A percentile compares a stretch with the other conserved stretches of the same genome.
Evolutionary conservation across 2,888 invertebrate species (phyloP).

Genomic region (Dysmachus trigonus): DNA sequence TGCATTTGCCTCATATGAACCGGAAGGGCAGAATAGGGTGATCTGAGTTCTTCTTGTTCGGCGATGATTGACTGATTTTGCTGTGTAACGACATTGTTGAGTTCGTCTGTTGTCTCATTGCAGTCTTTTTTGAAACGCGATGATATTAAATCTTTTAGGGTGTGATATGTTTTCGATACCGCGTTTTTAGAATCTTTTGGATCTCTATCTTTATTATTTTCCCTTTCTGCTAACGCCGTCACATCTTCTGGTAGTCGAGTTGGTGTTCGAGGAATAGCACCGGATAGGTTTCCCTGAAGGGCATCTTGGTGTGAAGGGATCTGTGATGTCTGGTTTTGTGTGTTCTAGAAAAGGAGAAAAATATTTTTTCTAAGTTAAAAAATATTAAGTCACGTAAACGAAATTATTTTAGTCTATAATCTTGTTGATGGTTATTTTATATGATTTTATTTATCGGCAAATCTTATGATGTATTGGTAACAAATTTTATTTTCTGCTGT

Average conservation of each 20-base stretch:
- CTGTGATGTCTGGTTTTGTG: slow-evolving; percentile 45
- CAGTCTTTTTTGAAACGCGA: slow-evolving; percentile 76
- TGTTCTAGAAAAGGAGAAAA: slow-evolving; percentile 40
- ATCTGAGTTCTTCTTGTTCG: slow-evolving; percentile 57
- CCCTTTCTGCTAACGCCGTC: slow-evolving; percentile 69
- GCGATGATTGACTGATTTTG: slow-evolving; percentile 51
- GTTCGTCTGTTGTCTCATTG: slow-evolving; percentile 66
- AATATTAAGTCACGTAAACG: too few species aligned
- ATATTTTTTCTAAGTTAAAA: neutral
- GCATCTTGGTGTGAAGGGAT: slow-evolving; percentile 58
- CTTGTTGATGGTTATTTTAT: neutral
- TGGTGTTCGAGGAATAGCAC: slow-evolving; percentile 64
- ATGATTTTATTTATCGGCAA: neutral
- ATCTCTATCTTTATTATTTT: slow-evolving; percentile 70
- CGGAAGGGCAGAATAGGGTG: slow-evolving; percentile 66
- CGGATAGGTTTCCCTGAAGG: slow-evolving; percentile 50
- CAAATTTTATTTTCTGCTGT: too few species aligned
- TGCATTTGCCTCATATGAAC: slow-evolving; percentile 58
- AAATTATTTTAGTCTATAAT: too few species aligned
- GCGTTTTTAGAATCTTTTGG: slow-evolving; percentile 67
- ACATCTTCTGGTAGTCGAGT: slow-evolving; percentile 64
- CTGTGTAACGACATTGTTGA: slow-evolving; percentile 56
- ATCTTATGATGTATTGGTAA: too few species aligned
- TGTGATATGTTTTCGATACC: slow-evolving; percentile 82
- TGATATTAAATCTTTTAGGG: slow-evolving; percentile 84